Evolutionary conservation across 2,888 invertebrate genomes (phyloP), one percentile per base, ranked within the genome.

Genomic region (Drosophila antonietae): DNA sequence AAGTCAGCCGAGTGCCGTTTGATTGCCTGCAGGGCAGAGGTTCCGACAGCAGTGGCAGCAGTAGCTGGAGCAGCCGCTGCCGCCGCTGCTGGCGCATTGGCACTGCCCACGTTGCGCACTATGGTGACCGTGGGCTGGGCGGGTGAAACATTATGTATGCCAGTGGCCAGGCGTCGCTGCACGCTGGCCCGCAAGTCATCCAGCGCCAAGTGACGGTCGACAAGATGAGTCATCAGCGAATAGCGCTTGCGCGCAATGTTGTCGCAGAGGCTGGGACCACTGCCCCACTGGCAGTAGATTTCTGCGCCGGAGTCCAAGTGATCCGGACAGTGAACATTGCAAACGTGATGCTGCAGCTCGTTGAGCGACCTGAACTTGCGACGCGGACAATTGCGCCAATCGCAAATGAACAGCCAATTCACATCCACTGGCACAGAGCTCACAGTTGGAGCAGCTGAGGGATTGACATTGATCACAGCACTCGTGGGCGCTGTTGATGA

Each of bases 21-120:
- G 71, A 99, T 98, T 0, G 99, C 99, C 82, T 99, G 98, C 77
- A 98, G 94, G 4, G 99, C 99, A 14, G 99, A 99, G 92, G 98
- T 98, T 43, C 91, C 91, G 5, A 90, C 89, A 96, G 97, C 52
- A 97, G 97, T 92, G n/a, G 73, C 39, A 1, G 79, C 28, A 0
- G 83, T 10, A 0, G 63, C 73, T 96, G 97, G 37, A 97, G 97
- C 91, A 33, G 97, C 91, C 37, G 73, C 18, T 31, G 77, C 10
- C 4, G 59, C 43, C 1, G 67, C 33, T 47, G 74, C 20, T 12
- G 75, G n/a, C 20, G 58, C 49, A 2, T 33, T 39, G 6, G 67
- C 58, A 47, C 49, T 75, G 28, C 81, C 84, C 14, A 84, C 82
- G 78, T 92, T 93, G 52, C 93, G 91, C 2, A 93, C 92, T 65